A percentile compares a stretch with the other conserved stretches of the same genome.
Evolutionary conservation across 30 jellyfish, hydroid and myxozoan species (phyloP).

Genomic region (Pelagia noctiluca): DNA sequence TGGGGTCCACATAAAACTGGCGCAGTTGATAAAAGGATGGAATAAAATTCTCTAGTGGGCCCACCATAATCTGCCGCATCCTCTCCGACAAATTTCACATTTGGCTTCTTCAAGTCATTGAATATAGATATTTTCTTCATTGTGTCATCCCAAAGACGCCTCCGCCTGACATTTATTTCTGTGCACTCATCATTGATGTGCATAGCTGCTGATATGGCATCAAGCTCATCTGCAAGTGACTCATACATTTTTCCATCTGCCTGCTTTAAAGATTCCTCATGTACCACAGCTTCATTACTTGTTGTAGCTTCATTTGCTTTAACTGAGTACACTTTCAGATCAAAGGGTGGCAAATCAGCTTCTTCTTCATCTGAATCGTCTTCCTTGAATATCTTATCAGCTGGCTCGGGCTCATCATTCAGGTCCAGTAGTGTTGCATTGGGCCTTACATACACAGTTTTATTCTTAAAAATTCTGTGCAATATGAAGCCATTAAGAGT

Average conservation of each 20-base stretch:
- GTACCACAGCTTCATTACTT: background rate
- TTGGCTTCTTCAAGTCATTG: slow-evolving; percentile 2
- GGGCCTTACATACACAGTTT: slow-evolving; percentile 3
- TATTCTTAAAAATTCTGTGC: slow-evolving; percentile 1
- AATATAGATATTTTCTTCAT: slow-evolving; percentile 12
- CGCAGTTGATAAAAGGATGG: slow-evolving; percentile 32
- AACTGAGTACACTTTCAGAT: background rate
- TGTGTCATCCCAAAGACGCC: slow-evolving; percentile 15
- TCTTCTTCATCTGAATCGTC: slow-evolving; percentile 2
- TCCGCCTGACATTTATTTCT: slow-evolving; percentile 34
- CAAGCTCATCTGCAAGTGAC: background rate
- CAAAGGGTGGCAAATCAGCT: background rate
- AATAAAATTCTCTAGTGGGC: slow-evolving; percentile 44
- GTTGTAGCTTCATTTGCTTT: background rate
- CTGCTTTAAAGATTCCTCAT: background rate
- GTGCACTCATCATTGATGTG: background rate
- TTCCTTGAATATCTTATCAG: background rate
- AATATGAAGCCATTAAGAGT: background rate
- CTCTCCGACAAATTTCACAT: slow-evolving; percentile 34
- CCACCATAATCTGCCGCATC: slow-evolving; percentile 48
- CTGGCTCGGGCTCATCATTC: background rate
- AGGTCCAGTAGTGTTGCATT: background rate
- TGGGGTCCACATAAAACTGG: slow-evolving; percentile 45
- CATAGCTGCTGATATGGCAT: background rate
- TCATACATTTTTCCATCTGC: background rate